Conservation (phyloP, 2,888 invertebrate genomes). For the Troides aeacus region DNA sequence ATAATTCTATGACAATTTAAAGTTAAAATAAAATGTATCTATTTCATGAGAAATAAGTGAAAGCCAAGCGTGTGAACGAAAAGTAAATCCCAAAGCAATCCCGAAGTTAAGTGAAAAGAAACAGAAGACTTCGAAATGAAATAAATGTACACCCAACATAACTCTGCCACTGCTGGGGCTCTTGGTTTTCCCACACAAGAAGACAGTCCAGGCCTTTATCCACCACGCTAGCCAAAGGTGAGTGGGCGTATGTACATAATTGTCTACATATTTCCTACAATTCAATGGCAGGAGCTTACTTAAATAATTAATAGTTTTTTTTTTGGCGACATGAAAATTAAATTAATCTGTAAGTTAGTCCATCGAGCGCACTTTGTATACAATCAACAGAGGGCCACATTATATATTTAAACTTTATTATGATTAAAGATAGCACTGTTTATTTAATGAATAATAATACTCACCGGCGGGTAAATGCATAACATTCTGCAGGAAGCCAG, state of each 20-base stretch:
- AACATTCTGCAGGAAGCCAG: constrained; percentile 86
- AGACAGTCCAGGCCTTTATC: no score
- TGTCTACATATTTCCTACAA: not conserved
- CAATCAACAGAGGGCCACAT: not conserved
- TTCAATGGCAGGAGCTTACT: not conserved
- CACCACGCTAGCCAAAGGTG: no score
- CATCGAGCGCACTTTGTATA: not conserved
- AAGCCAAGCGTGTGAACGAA: constrained; percentile 57
- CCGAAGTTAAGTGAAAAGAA: constrained; percentile 47
- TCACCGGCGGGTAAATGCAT: constrained; percentile 83
- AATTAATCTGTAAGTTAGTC: not conserved
- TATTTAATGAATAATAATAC: constrained; percentile 28
- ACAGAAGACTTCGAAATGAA: constrained; percentile 1
- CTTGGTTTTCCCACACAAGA: no score
- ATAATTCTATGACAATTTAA: not conserved
- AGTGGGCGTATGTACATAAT: no score
- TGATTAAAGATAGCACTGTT: not conserved
- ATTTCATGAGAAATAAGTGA: constrained; percentile 23
- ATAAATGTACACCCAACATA: no score
- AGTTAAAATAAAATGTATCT: not conserved
- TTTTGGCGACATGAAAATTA: not conserved
- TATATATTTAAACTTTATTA: not conserved
- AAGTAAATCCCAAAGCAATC: constrained; percentile 52
- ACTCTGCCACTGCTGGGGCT: no score
- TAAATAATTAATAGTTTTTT: not conserved